Evolutionary conservation across 2,113 vertebrate species (phyloP).

Genomic region (Calidris pygmaea): DNA sequence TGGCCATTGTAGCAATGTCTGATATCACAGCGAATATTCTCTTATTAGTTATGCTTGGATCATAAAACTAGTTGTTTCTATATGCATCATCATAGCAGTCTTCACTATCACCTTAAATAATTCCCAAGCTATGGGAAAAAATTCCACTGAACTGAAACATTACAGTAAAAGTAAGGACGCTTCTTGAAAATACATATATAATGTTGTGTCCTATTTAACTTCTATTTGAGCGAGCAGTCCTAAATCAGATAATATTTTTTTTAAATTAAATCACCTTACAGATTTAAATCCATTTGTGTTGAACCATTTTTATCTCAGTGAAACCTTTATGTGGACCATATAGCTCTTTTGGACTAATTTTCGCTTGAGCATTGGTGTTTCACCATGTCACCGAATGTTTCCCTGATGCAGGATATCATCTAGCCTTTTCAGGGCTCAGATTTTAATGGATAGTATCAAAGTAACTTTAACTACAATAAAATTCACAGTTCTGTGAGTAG

Average conservation of each 20-base stretch:
- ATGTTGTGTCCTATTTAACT: neutral
- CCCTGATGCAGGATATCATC: too few species aligned
- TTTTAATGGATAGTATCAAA: neutral
- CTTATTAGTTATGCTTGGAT: constrained; percentile 47
- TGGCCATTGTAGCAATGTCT: constrained; percentile 44
- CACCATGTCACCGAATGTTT: neutral
- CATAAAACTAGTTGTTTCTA: constrained; percentile 68
- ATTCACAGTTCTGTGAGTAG: neutral
- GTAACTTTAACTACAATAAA: neutral
- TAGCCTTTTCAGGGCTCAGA: neutral
- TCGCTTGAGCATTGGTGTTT: neutral
- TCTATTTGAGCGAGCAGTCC: neutral
- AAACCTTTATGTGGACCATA: neutral
- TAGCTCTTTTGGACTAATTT: neutral
- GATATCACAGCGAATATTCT: constrained; percentile 40
- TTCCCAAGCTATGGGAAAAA: constrained; percentile 24
- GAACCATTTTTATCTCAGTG: neutral
- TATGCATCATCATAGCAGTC: constrained; percentile 42
- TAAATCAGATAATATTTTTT: neutral
- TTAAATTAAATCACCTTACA: neutral
- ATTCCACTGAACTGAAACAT: neutral
- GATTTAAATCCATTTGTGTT: neutral
- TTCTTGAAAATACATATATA: neutral
- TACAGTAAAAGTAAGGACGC: constrained; percentile 33
- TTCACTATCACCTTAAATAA: constrained; percentile 59